A percentile compares a stretch with the other conserved stretches of the same genome.
Conservation (phyloP, 2,113 vertebrate species). For the Actenoides lindsayi region DNA sequence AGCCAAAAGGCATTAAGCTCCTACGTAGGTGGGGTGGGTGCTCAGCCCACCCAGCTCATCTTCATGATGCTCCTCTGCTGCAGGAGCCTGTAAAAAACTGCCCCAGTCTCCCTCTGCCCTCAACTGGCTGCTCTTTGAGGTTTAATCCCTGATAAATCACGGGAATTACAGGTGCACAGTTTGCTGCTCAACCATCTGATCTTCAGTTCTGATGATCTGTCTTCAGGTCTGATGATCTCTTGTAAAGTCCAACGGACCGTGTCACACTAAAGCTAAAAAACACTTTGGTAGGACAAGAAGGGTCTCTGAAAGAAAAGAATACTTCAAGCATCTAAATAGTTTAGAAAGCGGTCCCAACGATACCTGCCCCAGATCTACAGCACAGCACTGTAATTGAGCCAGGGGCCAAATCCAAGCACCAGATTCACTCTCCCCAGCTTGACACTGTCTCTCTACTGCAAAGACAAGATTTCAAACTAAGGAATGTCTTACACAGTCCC, state of each 20-base stretch:
- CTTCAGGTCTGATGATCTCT: neutral
- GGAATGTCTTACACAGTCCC: neutral
- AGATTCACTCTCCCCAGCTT: neutral
- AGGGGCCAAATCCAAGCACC: neutral
- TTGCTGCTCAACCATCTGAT: neutral
- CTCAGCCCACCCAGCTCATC: neutral
- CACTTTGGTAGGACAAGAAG: neutral
- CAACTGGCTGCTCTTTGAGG: neutral
- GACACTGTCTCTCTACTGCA: neutral
- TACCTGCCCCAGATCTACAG: neutral
- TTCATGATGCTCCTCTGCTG: neutral
- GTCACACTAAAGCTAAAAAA: neutral
- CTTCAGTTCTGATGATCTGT: neutral
- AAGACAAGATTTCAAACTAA: neutral
- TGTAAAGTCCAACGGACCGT: neutral
- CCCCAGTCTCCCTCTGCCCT: neutral
- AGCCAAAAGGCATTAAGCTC: neutral
- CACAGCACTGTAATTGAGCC: neutral
- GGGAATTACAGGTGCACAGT: neutral
- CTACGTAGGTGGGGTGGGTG: accelerated
- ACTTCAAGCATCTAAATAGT: neutral
- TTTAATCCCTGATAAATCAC: neutral
- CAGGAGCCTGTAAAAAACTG: neutral
- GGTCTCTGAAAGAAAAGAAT: neutral
- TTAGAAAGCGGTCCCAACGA: neutral